Conservation (phyloP, 1,140 invertebrate species). For the Drosophila mayri region DNA sequence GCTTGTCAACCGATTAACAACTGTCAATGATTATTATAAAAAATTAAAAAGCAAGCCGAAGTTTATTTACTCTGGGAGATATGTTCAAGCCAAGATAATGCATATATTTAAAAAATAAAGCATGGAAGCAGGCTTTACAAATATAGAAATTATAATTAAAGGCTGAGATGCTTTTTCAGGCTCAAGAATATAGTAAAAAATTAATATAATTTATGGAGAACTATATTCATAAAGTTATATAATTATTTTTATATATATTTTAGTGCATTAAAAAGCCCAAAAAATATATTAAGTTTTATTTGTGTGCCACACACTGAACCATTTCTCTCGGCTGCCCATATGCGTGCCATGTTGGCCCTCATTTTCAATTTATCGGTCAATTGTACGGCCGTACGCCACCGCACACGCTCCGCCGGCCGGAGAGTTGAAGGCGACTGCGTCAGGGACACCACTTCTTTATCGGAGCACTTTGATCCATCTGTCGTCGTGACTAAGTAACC, state of each 20-base stretch:
- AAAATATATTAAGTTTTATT: not conserved
- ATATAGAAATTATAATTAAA: not conserved
- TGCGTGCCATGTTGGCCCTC: conserved; percentile 41
- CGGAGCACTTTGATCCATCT: conserved; percentile 53
- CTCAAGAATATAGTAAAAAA: not conserved
- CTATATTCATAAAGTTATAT: not conserved
- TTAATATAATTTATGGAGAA: not conserved
- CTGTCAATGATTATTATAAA: conserved; percentile 48
- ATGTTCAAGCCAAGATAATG: not conserved
- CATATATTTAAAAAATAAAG: not conserved
- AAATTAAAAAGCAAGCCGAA: conserved; percentile 16
- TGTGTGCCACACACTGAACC: conserved; percentile 4
- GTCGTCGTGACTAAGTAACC: conserved; percentile 41
- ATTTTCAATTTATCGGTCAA: conserved; percentile 65
- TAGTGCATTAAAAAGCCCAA: not conserved
- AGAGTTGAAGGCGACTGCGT: conserved; percentile 56
- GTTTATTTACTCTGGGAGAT: not conserved
- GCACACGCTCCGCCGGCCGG: not conserved
- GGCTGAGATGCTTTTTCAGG: not conserved
- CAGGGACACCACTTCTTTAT: conserved; percentile 58
- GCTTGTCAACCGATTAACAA: conserved; percentile 55
- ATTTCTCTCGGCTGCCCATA: conserved; percentile 44
- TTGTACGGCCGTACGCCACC: conserved; percentile 27
- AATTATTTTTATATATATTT: not conserved
- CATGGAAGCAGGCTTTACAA: not conserved